Evolutionary conservation across 2,113 vertebrate genomes (phyloP).

Genomic region (Puffinus mauretanicus): DNA sequence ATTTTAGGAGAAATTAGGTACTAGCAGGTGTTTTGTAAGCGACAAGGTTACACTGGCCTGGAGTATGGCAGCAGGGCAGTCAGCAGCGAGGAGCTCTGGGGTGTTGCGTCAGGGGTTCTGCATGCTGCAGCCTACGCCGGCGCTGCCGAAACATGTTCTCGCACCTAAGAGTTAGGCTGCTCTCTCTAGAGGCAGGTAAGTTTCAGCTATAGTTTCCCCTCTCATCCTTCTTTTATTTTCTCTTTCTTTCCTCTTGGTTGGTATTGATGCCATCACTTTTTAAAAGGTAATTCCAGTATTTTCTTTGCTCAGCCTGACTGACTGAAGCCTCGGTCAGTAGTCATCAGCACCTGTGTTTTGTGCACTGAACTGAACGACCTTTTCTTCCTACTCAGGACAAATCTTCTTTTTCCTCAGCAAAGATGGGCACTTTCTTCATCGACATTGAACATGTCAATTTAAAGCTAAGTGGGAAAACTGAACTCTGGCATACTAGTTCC

Average conservation of each 20-base stretch:
- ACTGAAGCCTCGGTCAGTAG: neutral
- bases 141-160: neutral
- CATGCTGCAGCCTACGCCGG: fast-evolving
- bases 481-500: neutral
- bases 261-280: neutral
- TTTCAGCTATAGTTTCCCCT: neutral
- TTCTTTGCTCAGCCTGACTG: conserved; percentile 9
- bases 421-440: neutral
- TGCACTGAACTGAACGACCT: conserved; percentile 22
- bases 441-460: conserved; percentile 12
- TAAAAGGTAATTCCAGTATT: conserved; percentile 7
- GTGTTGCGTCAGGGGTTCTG: neutral
- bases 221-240: neutral
- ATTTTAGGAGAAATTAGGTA: neutral
- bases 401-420: neutral
- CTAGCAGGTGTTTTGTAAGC: neutral
- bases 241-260: neutral
- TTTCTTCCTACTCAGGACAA: conserved; percentile 17
- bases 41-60: neutral
- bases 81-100: neutral
- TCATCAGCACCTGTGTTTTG: neutral
- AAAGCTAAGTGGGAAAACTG: conserved; percentile 12
- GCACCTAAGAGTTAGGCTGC: neutral
- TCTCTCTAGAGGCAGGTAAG: neutral
- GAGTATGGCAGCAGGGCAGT: neutral